phyloP scores from a whole-genome alignment of 2,113 vertebrate genomes.

The Aptenodytes patagonicus region DNA sequence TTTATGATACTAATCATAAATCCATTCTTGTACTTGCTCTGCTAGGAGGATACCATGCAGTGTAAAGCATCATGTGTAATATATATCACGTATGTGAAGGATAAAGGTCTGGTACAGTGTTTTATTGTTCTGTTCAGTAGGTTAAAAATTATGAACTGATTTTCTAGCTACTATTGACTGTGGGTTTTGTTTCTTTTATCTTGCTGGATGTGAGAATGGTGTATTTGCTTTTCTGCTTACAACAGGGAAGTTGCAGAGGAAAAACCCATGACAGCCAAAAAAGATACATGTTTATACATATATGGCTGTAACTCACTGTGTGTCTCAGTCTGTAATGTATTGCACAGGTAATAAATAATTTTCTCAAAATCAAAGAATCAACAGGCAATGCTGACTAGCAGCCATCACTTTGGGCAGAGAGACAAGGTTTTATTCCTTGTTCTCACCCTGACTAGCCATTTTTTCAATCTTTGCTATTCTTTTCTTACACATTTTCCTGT shows the following conservation, averaged over 20 bases:
- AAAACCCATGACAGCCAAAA: background rate
- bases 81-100: background rate
- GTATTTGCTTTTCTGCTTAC: background rate
- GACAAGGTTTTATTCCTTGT: background rate
- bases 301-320: background rate
- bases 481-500: background rate
- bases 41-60: background rate
- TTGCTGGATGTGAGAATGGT: background rate
- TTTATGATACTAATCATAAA: slow-evolving; percentile 52
- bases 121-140: background rate
- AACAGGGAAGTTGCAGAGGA: background rate
- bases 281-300: background rate
- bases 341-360: background rate
- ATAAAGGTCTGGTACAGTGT: background rate
- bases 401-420: background rate
- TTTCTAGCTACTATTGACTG: background rate
- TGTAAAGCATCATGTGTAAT: background rate
- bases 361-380: background rate
- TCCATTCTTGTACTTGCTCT: slow-evolving; percentile 1
- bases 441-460: background rate
- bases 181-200: background rate
- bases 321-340: background rate
- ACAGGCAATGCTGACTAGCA: background rate
- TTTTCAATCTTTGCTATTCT: background rate
- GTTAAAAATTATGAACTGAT: background rate